Conservation (phyloP, 2,888 invertebrate genomes). For the Alsophila aescularia region DNA sequence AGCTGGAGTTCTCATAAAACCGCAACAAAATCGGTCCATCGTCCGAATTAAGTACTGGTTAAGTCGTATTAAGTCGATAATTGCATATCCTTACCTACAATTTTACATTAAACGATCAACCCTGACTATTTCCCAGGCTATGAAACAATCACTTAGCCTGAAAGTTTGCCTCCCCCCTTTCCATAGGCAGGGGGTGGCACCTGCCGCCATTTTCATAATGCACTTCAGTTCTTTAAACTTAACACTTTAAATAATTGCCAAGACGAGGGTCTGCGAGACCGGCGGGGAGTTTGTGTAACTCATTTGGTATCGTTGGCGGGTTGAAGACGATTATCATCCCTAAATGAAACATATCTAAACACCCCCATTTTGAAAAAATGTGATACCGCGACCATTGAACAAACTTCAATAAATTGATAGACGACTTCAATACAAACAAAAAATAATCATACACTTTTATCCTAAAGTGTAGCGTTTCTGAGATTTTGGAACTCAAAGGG, state of each 20-base stretch:
- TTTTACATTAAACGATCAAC: slow-evolving; percentile 20
- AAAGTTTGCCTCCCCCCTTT: slow-evolving; percentile 24
- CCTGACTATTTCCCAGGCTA: slow-evolving; percentile 27
- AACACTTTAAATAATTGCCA: slow-evolving; percentile 76
- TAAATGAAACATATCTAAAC: too few relatives aligned
- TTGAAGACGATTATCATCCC: too few relatives aligned
- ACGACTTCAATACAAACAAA: too few relatives aligned
- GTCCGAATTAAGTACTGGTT: too few relatives aligned
- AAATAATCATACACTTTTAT: too few relatives aligned
- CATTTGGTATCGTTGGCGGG: background rate
- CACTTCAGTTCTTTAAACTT: slow-evolving; percentile 65
- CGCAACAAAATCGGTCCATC: too few relatives aligned
- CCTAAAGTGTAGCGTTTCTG: too few relatives aligned
- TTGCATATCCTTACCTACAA: background rate
- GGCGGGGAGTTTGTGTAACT: background rate
- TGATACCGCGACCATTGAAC: too few relatives aligned
- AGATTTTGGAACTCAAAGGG: too few relatives aligned
- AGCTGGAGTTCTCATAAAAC: too few relatives aligned
- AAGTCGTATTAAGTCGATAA: background rate
- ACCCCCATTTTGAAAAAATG: too few relatives aligned
- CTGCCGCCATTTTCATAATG: slow-evolving; percentile 75
- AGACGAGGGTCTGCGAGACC: slow-evolving; percentile 26
- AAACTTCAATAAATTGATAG: too few relatives aligned
- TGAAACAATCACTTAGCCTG: slow-evolving; percentile 50
- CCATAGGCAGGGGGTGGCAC: slow-evolving; percentile 37